Evolutionary conservation across 2,113 vertebrate species (phyloP), one percentile per base, ranked within the genome.

Genomic region (human): DNA sequence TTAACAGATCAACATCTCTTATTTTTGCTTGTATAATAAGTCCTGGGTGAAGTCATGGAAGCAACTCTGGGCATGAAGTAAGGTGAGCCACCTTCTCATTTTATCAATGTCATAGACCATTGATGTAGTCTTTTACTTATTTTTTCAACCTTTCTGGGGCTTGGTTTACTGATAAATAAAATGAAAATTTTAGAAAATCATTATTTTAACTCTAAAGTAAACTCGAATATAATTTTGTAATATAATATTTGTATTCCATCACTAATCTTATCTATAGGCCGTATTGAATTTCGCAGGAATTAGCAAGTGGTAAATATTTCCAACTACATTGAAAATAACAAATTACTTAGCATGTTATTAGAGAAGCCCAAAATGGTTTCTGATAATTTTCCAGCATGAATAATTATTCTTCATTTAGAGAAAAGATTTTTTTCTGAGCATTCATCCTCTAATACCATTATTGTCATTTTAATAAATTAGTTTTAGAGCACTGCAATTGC

Each of bases 371-470:
- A 92, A 92, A 89, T 79, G 82, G 25, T 89, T 95, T 73, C 45
- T 96, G 82, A 94, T 96, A 43, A 91, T 86, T 94, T 97, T 94
- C 55, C 9, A 95, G 45, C 45, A 70, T 48, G 72, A 95, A 78
- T 89, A 93, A 94, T 96, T 97, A 80, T 85, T 97, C 81, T 97
- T 97, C 82, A 94, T 91, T 96, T 96, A 78, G 40, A 89, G 72
- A 95, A 92, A 12, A 87, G 76, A 89, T 89, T 88, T 95, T 88
- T 57, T 95, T 97, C 52, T 35, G 4, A 90, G 48, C 59, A 94
- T 90, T 95, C 35, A 84, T 86, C 59, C 38, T 70, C 57, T 91
- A 93, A 43, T 43, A 85, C 16, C 57, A 94, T 89, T 97, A 94
- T 89, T 96, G 86, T 92, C 50, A 80, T 94, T 93, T 88, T 79